phyloP scores from a whole-genome alignment of 1,140 invertebrate genomes.

The Pseudoatta argentina region DNA sequence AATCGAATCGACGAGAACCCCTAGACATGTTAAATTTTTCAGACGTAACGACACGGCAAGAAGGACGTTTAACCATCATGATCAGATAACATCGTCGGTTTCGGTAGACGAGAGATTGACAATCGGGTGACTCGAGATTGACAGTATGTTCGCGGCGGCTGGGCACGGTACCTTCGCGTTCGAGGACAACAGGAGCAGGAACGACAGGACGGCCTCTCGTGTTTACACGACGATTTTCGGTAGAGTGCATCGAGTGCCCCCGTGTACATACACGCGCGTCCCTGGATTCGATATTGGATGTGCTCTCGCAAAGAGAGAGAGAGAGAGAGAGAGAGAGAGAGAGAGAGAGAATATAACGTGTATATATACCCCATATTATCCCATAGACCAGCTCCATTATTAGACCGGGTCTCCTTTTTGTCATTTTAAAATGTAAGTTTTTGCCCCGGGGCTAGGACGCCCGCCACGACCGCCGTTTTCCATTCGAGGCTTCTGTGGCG shows the following conservation, averaged over 20 bases:
- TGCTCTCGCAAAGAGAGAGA: conserved; percentile 40
- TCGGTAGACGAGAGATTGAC: conserved; percentile 11
- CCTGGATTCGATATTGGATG: conserved; percentile 66
- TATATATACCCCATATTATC: conserved; percentile 77
- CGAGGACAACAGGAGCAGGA: conserved; percentile 44
- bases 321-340: neutral
- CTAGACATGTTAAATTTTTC: neutral
- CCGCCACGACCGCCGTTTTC: conserved; percentile 66
- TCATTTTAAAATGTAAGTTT: conserved; percentile 83
- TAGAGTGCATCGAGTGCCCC: conserved; percentile 76
- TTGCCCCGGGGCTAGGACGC: conserved; percentile 65
- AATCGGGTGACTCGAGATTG: conserved; percentile 70
- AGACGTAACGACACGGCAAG: conserved; percentile 8
- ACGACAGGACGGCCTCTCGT: conserved; percentile 58
- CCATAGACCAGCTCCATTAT: conserved; percentile 79
- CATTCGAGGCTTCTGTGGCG: conserved; percentile 79
- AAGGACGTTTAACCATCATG: conserved; percentile 43
- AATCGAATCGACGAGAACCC: neutral
- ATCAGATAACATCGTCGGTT: conserved; percentile 69
- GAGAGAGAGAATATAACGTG: conserved; percentile 49
- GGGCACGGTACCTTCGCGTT: conserved; percentile 53
- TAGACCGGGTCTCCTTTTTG: conserved; percentile 78
- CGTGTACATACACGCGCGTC: conserved; percentile 48
- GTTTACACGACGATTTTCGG: conserved; percentile 82
- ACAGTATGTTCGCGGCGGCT: conserved; percentile 75